Percentiles rank a stretch among this genome's conserved stretches.
These are phyloP conservation scores for Galeruca laticollis DNA, from an alignment of 2,888 invertebrate genomes.

Conservation along the genomic window DNA sequence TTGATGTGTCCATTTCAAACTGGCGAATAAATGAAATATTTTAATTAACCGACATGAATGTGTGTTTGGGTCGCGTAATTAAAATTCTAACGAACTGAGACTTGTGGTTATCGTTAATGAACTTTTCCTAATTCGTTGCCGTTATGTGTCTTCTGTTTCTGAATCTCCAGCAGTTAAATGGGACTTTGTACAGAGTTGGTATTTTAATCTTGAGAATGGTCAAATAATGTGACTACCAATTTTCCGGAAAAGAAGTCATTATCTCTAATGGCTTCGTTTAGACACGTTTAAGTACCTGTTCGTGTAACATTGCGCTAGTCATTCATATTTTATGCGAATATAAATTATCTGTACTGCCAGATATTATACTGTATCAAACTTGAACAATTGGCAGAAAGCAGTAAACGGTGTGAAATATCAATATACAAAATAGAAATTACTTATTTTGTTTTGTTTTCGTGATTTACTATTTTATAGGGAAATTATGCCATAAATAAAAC, in stretches of 20 bases:
- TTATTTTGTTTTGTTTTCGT: no score
- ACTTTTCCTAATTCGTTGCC: constrained; percentile 60
- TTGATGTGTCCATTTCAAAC: constrained; percentile 51
- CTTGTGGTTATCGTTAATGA: constrained; percentile 62
- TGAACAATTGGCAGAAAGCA: background rate
- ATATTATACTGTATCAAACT: background rate
- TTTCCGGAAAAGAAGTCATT: constrained; percentile 36
- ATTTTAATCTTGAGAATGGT: constrained; percentile 36
- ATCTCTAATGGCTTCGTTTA: constrained; percentile 25
- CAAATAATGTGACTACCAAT: constrained; percentile 31
- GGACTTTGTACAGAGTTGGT: constrained; percentile 30
- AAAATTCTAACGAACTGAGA: constrained; percentile 61
- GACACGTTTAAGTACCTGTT: constrained; percentile 24
- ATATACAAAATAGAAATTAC: background rate
- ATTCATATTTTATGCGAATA: constrained; percentile 16
- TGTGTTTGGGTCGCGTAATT: constrained; percentile 60
- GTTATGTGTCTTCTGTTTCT: constrained; percentile 33
- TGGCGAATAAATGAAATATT: constrained; percentile 60
- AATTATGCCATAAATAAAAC: no score
- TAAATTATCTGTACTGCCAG: background rate
- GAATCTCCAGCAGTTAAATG: constrained; percentile 29
- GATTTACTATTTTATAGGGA: no score
- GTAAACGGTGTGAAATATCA: background rate
- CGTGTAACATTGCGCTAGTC: constrained; percentile 19
- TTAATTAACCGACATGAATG: constrained; percentile 59